These are phyloP conservation scores for Ichneumoninae sp. DNA, from an alignment of 2,888 invertebrate species.

Conservation along the genomic window DNA sequence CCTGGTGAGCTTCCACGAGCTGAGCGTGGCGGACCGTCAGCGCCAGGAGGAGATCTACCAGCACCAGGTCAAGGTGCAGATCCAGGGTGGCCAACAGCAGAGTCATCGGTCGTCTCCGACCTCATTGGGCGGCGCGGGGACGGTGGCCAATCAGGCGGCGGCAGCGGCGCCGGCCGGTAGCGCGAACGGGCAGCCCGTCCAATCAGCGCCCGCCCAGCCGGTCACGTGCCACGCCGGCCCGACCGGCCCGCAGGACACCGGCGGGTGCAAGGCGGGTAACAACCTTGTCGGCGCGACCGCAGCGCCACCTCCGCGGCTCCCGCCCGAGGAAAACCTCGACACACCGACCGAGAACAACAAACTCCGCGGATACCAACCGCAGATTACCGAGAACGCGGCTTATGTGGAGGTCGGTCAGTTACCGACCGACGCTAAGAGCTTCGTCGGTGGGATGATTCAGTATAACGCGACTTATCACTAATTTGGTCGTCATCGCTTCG, in stretches of 20 bases:
- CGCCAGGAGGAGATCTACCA: slow-evolving; percentile 83
- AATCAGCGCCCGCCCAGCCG: slow-evolving; percentile 23
- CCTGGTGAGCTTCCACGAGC: slow-evolving; percentile 86
- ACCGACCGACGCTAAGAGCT: slow-evolving; percentile 78
- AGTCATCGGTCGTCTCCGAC: slow-evolving; percentile 20
- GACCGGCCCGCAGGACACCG: not conserved
- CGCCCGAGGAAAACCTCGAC: slow-evolving; percentile 64
- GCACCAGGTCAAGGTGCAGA: slow-evolving; percentile 79
- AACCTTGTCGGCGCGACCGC: not conserved
- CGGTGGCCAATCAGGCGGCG: slow-evolving; percentile 21
- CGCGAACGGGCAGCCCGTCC: slow-evolving; percentile 50
- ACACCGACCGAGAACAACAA: slow-evolving; percentile 54
- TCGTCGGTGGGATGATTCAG: slow-evolving; percentile 80
- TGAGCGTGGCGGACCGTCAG: slow-evolving; percentile 81
- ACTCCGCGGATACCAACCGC: slow-evolving; percentile 77
- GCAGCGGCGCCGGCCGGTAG: slow-evolving; percentile 14
- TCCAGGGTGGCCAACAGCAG: slow-evolving; percentile 67
- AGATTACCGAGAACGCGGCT: slow-evolving; percentile 74
- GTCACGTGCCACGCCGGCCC: slow-evolving; percentile 40
- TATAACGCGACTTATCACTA: slow-evolving; percentile 83
- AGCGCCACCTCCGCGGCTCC: slow-evolving; percentile 64
- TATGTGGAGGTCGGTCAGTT: slow-evolving; percentile 77
- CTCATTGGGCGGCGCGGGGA: not conserved
- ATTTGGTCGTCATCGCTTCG: slow-evolving; percentile 63
- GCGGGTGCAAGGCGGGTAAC: not conserved